Evolutionary conservation across 2,113 vertebrate genomes (phyloP).

Genomic region (Ammodytes dubius): DNA sequence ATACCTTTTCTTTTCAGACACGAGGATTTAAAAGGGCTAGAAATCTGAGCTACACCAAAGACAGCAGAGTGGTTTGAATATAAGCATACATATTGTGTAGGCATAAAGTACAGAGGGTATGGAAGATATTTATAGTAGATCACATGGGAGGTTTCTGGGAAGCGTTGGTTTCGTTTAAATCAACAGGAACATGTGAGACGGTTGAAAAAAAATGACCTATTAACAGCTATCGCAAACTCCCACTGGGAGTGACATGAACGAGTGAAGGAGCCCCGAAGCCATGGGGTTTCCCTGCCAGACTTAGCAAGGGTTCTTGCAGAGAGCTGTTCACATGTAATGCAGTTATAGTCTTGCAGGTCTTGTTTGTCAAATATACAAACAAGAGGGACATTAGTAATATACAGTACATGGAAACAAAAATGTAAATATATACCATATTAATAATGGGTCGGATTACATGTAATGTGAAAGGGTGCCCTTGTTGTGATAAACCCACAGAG

Average conservation of each 20-base stretch:
- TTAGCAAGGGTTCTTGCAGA: slow-evolving; percentile 19
- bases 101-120: not conserved
- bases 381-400: not conserved
- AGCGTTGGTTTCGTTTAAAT: not conserved
- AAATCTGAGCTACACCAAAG: not conserved
- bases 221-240: slow-evolving; percentile 19
- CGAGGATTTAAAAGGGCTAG: too few relatives aligned
- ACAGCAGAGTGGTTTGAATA: not conserved
- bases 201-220: not conserved
- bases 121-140: not conserved
- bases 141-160: not conserved
- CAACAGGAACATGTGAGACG: not conserved
- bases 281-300: slow-evolving; percentile 17
- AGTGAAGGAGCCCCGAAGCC: not conserved
- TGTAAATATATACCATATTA: too few relatives aligned
- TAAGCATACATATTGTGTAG: not conserved
- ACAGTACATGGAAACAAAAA: slow-evolving; percentile 3
- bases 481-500: too few relatives aligned
- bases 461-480: not conserved
- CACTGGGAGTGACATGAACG: slow-evolving; percentile 17
- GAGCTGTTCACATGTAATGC: slow-evolving; percentile 10
- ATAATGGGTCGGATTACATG: not conserved
- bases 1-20: too few relatives aligned
- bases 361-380: slow-evolving; percentile 10
- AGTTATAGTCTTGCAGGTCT: slow-evolving; percentile 12